Percentiles rank a stretch among this genome's conserved stretches.
Conservation (phyloP, 2,797 vertebrate species). For the Euphonia xanthogaster region DNA sequence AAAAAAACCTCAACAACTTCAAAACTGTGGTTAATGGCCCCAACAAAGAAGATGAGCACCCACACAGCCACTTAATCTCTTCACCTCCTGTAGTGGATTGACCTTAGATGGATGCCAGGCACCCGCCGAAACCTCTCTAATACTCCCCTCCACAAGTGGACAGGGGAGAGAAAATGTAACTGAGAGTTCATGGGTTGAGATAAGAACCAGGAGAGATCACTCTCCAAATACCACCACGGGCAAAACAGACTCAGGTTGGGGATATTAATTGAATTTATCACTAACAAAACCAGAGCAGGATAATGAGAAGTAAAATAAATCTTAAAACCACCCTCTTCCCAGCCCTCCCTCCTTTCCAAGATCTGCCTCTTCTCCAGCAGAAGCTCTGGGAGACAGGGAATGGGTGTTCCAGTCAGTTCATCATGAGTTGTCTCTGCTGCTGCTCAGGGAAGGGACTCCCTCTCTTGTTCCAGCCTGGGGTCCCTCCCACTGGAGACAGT, state of each 20-base stretch:
- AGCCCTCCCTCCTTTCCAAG: background rate
- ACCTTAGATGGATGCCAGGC: background rate
- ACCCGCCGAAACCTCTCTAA: background rate
- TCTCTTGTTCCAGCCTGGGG: fast-evolving
- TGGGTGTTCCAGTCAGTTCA: background rate
- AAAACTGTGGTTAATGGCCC: background rate
- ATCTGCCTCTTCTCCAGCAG: background rate
- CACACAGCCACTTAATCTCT: background rate
- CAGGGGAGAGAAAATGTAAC: background rate
- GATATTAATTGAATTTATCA: background rate
- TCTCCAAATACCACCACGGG: fast-evolving
- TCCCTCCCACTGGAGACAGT: background rate
- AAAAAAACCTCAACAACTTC: background rate
- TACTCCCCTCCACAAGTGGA: background rate
- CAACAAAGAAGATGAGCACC: background rate
- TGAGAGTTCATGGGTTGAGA: background rate
- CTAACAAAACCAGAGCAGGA: background rate
- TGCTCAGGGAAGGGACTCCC: background rate
- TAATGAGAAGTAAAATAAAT: background rate
- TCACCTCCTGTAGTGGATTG: background rate
- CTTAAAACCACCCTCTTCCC: background rate
- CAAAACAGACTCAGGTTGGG: background rate
- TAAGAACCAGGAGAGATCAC: background rate
- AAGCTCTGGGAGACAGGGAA: background rate
- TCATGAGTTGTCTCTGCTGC: background rate